Base-by-base conservation (phyloP, 2,888 invertebrate species). In the Aproaerema taeniolella region DNA sequence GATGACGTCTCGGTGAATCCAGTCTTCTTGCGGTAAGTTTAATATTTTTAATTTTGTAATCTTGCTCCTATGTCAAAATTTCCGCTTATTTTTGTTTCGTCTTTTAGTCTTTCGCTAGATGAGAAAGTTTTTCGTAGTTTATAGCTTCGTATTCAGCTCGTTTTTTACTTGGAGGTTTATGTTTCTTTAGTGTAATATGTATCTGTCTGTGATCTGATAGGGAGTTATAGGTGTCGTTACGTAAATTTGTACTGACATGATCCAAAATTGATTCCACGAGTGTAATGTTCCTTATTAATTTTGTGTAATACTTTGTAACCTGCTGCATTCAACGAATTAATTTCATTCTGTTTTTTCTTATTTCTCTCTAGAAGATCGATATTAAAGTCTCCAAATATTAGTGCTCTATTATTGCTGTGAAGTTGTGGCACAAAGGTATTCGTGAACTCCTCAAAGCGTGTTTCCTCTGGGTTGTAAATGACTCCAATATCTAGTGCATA, bases 21-120 rank as follows among this genome's bases (percentile, higher is more conserved):
- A 26, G 26, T 26, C 26, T 9, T 26, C n/a, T 26, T 26, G 26
- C n/a, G 26, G 26, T 26, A 26, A 26, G n/a, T 26, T 26, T 26
- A 26, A 26, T 9, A 26, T 26, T n/a, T 26, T 26, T n/a, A n/a
- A 3, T 5, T 26, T 26, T 9, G 8, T 26, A 9, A 26, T 26
- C 26, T 5, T 20, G 4, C 20, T 6, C 4, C 4, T 20, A 20
- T 20, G 4, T 20, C 20, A 20, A 20, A 20, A 7, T 20, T 20
- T 6, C 7, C 20, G 20, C 7, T 20, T 20, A 6, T 7, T 7
- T 20, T 7, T 20, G 20, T 7, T 20, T 20, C 7, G 7, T 4
- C 20, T 6, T 20, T 20, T 20, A n/a, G n/a, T n/a, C n/a, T n/a
- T 20, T 7, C 4, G 20, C 20, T 7, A 6, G 5, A 6, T 20